phyloP scores from a whole-genome alignment of 2,797 vertebrate species.

The Acanthopagrus latus region DNA sequence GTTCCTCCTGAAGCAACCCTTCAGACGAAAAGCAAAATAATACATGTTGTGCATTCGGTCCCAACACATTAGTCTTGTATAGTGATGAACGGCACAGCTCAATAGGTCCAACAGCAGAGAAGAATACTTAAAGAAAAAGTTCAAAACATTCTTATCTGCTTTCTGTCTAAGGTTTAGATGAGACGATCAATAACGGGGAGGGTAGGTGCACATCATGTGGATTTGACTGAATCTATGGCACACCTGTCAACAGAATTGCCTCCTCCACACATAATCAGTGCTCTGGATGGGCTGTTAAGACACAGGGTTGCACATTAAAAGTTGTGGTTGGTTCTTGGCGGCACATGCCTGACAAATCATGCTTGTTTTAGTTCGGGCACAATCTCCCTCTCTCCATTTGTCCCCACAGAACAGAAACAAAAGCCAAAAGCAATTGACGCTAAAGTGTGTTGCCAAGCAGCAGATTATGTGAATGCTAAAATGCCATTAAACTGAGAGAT shows the following conservation, averaged over 20 bases:
- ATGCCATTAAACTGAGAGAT: background rate
- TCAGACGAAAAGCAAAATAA: background rate
- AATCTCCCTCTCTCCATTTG: background rate
- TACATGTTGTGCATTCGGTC: background rate
- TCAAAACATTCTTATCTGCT: background rate
- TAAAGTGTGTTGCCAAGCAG: no score
- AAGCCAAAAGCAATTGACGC: background rate
- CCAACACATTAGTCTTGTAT: background rate
- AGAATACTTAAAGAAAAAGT: no score
- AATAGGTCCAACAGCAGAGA: background rate
- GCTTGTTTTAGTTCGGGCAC: background rate
- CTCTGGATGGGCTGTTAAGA: background rate
- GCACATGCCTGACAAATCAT: background rate
- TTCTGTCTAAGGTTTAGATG: background rate
- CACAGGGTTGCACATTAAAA: background rate
- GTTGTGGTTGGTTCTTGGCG: background rate
- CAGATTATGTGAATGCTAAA: background rate
- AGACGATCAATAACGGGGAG: background rate
- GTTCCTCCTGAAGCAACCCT: background rate
- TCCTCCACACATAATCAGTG: background rate
- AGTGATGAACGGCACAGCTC: background rate
- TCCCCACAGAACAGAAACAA: background rate
- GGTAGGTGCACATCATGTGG: background rate
- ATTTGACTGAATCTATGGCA: background rate
- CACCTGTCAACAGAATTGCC: background rate